Evolutionary conservation across 2,797 vertebrate genomes (phyloP).

Genomic region (Falco berigora): DNA sequence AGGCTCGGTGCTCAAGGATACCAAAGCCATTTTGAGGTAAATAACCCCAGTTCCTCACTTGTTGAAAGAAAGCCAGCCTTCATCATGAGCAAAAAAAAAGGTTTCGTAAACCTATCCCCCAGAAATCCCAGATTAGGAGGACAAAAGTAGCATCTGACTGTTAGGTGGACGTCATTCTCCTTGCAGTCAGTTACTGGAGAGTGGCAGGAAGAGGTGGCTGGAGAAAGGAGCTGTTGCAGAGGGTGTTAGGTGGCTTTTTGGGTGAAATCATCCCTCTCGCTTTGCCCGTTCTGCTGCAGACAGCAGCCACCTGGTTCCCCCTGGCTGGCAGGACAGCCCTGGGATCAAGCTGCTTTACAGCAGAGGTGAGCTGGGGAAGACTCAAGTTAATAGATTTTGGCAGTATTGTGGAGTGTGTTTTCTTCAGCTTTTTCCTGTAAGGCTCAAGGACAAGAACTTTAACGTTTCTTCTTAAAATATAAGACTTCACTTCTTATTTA

Average conservation of each 20-base stretch:
- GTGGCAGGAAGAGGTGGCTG: not conserved
- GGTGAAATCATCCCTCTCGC: not conserved
- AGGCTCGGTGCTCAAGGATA: not conserved
- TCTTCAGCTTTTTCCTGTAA: conserved; percentile 10
- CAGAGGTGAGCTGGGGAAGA: not conserved
- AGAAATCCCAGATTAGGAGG: not conserved
- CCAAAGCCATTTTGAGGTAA: not conserved
- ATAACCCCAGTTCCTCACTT: not conserved
- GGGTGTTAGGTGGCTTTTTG: no score
- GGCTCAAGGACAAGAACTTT: conserved; percentile 34
- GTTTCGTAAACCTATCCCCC: not conserved
- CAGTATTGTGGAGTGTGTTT: not conserved
- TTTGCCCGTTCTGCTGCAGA: not conserved
- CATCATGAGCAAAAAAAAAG: not conserved
- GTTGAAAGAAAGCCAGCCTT: not conserved
- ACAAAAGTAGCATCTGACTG: not conserved
- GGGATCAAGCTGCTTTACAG: not conserved
- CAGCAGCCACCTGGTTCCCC: not conserved
- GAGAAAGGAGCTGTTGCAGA: not conserved
- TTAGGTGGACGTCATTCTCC: not conserved
- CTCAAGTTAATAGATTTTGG: not conserved
- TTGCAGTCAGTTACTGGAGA: not conserved
- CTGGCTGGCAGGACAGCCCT: not conserved
- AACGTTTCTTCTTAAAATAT: conserved; percentile 19
- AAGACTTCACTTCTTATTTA: conserved; percentile 56